These are phyloP conservation scores for Apodemus speciosus DNA, from an alignment of 2,113 vertebrate genomes.

Conservation along the genomic window DNA sequence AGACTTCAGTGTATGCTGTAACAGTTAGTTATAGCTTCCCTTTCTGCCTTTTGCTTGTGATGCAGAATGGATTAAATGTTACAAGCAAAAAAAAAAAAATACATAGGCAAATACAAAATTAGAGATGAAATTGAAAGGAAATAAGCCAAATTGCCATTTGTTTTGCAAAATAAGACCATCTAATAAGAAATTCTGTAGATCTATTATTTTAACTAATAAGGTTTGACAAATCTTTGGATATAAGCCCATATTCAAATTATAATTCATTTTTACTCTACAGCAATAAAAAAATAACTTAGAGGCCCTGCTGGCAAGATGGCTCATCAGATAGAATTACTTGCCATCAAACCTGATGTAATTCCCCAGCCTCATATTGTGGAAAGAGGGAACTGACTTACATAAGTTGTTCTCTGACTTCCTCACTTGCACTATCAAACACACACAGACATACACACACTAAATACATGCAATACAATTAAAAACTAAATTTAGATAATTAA, in stretches of 20 bases:
- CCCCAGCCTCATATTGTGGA: too few relatives aligned
- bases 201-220: not conserved
- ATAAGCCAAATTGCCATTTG: not conserved
- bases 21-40: not conserved
- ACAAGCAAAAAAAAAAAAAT: not conserved
- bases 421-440: too few relatives aligned
- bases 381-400: too few relatives aligned
- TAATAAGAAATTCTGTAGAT: not conserved
- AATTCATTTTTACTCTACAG: not conserved
- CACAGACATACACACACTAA: not conserved
- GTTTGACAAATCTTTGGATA: not conserved
- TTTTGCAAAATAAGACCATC: slow-evolving; percentile 26
- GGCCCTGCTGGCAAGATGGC: not conserved
- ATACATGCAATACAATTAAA: not conserved
- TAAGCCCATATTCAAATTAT: not conserved
- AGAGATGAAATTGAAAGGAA: not conserved
- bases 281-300: not conserved
- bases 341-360: not conserved
- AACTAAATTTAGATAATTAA: not conserved
- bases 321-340: not conserved
- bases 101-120: not conserved
- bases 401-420: not conserved
- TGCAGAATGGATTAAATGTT: not conserved
- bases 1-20: not conserved
- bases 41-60: not conserved